Percentiles rank a stretch among this genome's conserved stretches.
Conservation (phyloP, 2,888 invertebrate species). For the Eueremaeus valkanovi region DNA sequence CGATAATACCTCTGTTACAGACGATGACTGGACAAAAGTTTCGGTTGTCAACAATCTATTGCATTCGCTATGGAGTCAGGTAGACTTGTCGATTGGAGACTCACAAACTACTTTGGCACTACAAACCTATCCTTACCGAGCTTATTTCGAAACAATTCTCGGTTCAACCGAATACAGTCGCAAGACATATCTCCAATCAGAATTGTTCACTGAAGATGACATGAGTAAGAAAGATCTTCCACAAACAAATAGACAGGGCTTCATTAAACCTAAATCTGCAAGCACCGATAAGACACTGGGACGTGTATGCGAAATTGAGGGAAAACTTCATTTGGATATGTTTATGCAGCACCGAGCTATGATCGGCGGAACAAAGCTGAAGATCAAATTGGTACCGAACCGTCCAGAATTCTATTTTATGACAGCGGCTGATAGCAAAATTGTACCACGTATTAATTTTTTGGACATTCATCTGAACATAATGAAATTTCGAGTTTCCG, state of each 20-base stretch:
- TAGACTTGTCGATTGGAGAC: constrained; percentile 4
- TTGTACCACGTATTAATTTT: background rate
- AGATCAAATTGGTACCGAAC: constrained; percentile 2
- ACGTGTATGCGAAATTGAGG: background rate
- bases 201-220: background rate
- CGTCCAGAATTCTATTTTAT: constrained; percentile 7
- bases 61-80: background rate
- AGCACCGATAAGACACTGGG: background rate
- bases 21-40: constrained; percentile 3
- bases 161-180: background rate
- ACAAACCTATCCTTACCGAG: constrained; percentile 11
- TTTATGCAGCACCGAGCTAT: background rate
- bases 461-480: background rate
- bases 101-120: background rate
- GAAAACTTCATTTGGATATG: background rate
- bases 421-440: background rate
- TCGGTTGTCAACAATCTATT: constrained; percentile 16
- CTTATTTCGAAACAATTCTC: constrained; percentile 6
- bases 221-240: background rate
- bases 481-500: background rate
- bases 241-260: background rate
- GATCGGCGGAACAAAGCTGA: background rate
- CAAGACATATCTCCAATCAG: background rate
- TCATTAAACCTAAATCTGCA: background rate
- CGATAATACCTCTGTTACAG: background rate